phyloP scores from a whole-genome alignment of 2,888 invertebrate species.

The Habroteleia sp. region DNA sequence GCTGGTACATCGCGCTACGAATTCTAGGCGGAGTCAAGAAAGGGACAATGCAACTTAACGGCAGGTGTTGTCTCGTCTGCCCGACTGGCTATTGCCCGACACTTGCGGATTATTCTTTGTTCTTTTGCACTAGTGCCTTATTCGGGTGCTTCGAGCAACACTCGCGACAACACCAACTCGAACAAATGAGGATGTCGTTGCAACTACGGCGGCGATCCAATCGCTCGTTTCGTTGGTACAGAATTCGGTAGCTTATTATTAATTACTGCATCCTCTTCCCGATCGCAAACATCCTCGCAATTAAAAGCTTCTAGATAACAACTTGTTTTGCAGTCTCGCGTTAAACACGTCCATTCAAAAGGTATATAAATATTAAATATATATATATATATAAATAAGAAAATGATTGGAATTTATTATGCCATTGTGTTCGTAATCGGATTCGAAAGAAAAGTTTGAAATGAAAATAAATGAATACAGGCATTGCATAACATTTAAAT shows the following conservation, averaged over 20 bases:
- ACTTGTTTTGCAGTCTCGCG: background rate
- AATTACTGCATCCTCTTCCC: conserved; percentile 67
- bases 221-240: conserved; percentile 61
- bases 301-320: background rate
- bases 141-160: conserved; percentile 68
- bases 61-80: conserved; percentile 66
- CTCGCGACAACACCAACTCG: conserved; percentile 65
- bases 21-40: conserved; percentile 46
- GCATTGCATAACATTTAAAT: too few relatives aligned
- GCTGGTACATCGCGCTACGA: conserved; percentile 34
- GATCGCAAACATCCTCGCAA: too few relatives aligned
- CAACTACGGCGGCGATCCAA: conserved; percentile 45
- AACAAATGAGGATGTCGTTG: conserved; percentile 71
- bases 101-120: conserved; percentile 71
- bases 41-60: conserved; percentile 64
- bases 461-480: too few relatives aligned
- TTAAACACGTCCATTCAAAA: too few relatives aligned
- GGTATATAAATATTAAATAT: too few relatives aligned
- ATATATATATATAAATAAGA: too few relatives aligned
- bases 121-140: conserved; percentile 74
- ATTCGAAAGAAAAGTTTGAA: too few relatives aligned
- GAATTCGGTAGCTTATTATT: conserved; percentile 65
- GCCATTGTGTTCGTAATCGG: too few relatives aligned
- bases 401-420: too few relatives aligned
- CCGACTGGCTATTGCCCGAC: conserved; percentile 53